A percentile compares a stretch with the other conserved stretches of the same genome.
phyloP scores from a whole-genome alignment of 2,113 vertebrate species.

The Tachuris rubrigastra region DNA sequence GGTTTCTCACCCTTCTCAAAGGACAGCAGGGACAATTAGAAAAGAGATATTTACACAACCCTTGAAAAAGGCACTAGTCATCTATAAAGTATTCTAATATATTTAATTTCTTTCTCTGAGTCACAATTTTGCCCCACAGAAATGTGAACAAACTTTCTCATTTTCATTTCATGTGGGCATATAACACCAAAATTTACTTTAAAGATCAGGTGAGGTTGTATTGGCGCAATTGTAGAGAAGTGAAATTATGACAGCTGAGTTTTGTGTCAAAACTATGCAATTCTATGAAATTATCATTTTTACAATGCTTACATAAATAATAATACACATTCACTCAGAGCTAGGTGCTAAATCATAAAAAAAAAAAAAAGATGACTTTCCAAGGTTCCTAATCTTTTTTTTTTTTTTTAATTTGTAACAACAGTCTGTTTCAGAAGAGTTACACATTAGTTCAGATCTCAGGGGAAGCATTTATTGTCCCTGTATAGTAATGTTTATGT shows the following conservation, averaged over 20 bases:
- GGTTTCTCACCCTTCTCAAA: not conserved
- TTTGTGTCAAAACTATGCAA: not conserved
- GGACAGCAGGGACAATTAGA: not conserved
- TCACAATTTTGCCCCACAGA: not conserved
- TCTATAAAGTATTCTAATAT: not conserved
- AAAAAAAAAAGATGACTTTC: not conserved
- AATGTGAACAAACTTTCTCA: not conserved
- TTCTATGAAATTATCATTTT: not conserved
- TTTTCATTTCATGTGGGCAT: not conserved
- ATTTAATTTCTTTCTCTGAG: not conserved
- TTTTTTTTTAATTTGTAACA: not conserved
- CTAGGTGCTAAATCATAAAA: not conserved
- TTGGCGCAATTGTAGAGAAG: not conserved
- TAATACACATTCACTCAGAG: not conserved
- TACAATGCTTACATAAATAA: not conserved
- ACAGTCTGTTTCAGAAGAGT: not conserved
- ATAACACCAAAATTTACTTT: not conserved
- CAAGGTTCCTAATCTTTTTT: not conserved
- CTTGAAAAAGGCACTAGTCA: not conserved
- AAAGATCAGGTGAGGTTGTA: not conserved
- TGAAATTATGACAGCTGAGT: not conserved
- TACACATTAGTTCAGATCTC: not conserved
- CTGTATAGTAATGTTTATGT: not conserved
- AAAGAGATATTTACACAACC: not conserved
- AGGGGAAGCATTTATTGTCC: not conserved